Evolutionary conservation across 2,797 vertebrate genomes (phyloP).

Genomic region (Macroramphosus scolopax): DNA sequence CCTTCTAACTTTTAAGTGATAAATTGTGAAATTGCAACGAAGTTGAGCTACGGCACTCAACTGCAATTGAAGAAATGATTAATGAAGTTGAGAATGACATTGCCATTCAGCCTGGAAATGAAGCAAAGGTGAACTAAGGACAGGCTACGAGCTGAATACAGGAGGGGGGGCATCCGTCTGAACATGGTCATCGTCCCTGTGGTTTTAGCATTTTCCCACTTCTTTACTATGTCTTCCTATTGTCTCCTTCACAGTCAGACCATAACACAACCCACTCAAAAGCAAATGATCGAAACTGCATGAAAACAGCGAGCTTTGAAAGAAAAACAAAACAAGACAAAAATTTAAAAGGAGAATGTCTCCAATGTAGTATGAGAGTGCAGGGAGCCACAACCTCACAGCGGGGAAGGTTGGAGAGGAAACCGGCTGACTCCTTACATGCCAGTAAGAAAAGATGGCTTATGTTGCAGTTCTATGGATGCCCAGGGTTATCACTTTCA

Average conservation of each 20-base stretch:
- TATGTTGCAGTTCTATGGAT: slow-evolving; percentile 42
- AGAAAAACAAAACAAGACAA: slow-evolving; percentile 22
- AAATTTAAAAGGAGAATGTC: slow-evolving; percentile 25
- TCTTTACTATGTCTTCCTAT: slow-evolving; percentile 8
- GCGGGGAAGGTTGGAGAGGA: slow-evolving; percentile 19
- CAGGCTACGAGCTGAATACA: slow-evolving; percentile 12
- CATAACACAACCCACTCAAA: slow-evolving; percentile 42
- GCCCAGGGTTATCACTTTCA: slow-evolving; percentile 49
- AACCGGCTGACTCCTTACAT: slow-evolving; percentile 17
- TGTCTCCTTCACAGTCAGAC: slow-evolving; percentile 24
- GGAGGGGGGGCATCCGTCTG: slow-evolving; percentile 3
- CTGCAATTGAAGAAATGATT: slow-evolving; percentile 28
- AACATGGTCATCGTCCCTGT: slow-evolving; percentile 15
- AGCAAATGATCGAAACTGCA: slow-evolving; percentile 34
- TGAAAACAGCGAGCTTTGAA: slow-evolving; percentile 26
- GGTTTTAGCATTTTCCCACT: slow-evolving; percentile 1
- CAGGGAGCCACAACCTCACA: slow-evolving; percentile 37
- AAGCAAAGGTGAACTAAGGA: slow-evolving; percentile 29
- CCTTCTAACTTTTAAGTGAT: slow-evolving; percentile 13
- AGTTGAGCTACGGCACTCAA: slow-evolving; percentile 2
- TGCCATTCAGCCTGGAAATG: slow-evolving; percentile 15
- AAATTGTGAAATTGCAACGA: slow-evolving; percentile 12
- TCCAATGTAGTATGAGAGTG: slow-evolving; percentile 33
- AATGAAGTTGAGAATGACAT: slow-evolving; percentile 35
- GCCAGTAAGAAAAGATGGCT: slow-evolving; percentile 38